Evolutionary conservation across 2,888 invertebrate genomes (phyloP).

Genomic region (Nomada flava): DNA sequence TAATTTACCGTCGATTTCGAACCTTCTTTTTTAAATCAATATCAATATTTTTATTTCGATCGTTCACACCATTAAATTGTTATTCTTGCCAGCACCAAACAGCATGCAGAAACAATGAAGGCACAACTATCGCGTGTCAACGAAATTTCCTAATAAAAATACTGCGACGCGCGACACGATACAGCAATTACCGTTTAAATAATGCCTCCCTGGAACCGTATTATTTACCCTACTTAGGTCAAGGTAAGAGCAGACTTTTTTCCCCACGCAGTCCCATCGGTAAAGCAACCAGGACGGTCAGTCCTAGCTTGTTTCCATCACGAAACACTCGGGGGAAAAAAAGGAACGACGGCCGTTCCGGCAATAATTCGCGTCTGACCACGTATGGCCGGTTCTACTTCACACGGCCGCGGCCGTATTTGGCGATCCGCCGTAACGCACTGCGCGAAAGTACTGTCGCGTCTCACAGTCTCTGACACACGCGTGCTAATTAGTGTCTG

Average conservation of each 20-base stretch:
- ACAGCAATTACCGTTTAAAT: constrained; percentile 21
- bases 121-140: no score
- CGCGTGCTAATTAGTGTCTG: constrained; percentile 23
- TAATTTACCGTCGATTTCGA: background rate
- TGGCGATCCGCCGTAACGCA: constrained; percentile 1
- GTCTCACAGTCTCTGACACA: background rate
- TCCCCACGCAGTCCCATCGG: background rate
- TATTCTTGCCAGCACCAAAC: no score
- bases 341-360: background rate
- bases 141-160: constrained; percentile 15
- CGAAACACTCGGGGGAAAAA: constrained; percentile 37
- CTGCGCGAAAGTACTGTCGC: constrained; percentile 31
- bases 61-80: no score
- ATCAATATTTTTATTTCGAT: no score
- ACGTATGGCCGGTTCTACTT: constrained; percentile 22
- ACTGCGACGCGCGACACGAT: constrained; percentile 2
- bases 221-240: constrained; percentile 33
- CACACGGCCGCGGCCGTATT: background rate
- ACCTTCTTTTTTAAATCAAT: background rate
- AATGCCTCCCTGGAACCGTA: constrained; percentile 6
- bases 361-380: constrained; percentile 28
- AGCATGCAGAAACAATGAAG: no score
- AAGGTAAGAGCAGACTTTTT: constrained; percentile 38
- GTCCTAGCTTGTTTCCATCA: background rate
- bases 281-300: constrained; percentile 4